A percentile compares a stretch with the other conserved stretches of the same genome.
phyloP scores from a whole-genome alignment of 2,797 vertebrate genomes.

The Pangasius mekongensis region DNA sequence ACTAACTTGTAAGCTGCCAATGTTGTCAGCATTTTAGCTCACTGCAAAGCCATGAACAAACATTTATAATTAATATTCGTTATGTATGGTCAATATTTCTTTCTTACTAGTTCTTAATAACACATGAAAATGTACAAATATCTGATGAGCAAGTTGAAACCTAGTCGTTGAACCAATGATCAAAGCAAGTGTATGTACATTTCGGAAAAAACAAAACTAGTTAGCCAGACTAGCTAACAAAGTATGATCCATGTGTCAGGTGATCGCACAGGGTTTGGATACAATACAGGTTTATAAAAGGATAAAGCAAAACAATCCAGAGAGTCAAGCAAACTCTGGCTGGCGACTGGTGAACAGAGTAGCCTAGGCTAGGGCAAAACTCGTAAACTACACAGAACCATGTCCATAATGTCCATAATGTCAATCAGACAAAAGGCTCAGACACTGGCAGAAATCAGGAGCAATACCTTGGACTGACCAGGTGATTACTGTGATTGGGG shows the following conservation, averaged over 20 bases:
- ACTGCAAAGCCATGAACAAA: neutral
- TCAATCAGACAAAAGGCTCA: neutral
- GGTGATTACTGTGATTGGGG: neutral
- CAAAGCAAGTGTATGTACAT: neutral
- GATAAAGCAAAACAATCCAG: neutral
- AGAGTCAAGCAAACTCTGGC: neutral
- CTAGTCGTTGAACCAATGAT: neutral
- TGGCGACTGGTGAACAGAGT: neutral
- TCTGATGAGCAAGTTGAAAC: too few relatives aligned
- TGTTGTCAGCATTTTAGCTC: neutral
- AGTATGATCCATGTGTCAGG: neutral
- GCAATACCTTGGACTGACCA: neutral
- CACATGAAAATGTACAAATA: neutral
- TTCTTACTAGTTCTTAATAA: neutral
- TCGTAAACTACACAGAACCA: neutral
- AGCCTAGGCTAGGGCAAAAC: neutral
- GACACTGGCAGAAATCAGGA: neutral
- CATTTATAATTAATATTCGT: neutral
- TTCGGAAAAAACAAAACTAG: too few relatives aligned
- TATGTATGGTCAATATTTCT: neutral
- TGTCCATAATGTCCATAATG: neutral
- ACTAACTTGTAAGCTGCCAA: neutral
- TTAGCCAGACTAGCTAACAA: too few relatives aligned
- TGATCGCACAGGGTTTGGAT: too few relatives aligned
- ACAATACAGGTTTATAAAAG: neutral